Percentiles rank a stretch among this genome's conserved stretches.
Evolutionary conservation across 2,888 invertebrate genomes (phyloP).

Genomic region (Andrena praecox): DNA sequence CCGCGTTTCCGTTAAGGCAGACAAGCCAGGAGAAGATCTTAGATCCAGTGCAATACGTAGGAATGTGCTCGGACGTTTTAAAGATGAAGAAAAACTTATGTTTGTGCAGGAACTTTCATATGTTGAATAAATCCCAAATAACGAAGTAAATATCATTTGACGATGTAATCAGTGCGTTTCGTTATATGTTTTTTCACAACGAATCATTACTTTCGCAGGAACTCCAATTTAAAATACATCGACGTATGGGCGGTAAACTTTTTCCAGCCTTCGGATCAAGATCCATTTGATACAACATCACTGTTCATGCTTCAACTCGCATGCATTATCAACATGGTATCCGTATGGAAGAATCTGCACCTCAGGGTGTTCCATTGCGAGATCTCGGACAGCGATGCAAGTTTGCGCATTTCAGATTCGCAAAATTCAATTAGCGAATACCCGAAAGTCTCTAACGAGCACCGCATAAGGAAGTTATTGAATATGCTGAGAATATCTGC

Average conservation of each 20-base stretch:
- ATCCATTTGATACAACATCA: conserved; percentile 95
- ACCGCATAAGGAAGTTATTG: conserved; percentile 89
- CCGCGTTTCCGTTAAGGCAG: conserved; percentile 87
- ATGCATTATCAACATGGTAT: conserved; percentile 96
- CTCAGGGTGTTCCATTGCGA: conserved; percentile 95
- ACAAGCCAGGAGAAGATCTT: conserved; percentile 84
- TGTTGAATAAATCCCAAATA: conserved; percentile 92
- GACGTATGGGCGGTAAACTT: conserved; percentile 99
- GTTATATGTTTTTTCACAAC: neutral
- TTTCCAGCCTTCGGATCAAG: conserved; percentile 91
- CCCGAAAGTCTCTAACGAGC: conserved; percentile 80
- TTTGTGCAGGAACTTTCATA: conserved; percentile 95
- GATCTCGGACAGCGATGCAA: conserved; percentile 81
- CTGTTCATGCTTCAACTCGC: conserved; percentile 98
- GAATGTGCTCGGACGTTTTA: conserved; percentile 94
- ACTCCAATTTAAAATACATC: conserved; percentile 90
- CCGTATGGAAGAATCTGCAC: conserved; percentile 94
- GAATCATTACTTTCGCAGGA: conserved; percentile 83
- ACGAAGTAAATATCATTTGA: conserved; percentile 86
- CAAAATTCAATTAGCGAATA: conserved; percentile 84
- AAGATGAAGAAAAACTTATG: conserved; percentile 98
- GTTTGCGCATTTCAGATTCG: conserved; percentile 83
- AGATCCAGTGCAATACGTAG: conserved; percentile 90
- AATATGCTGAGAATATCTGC: conserved; percentile 95
- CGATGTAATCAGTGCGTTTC: neutral